Conservation (phyloP, 2,113 vertebrate species). For the Eidolon helvum region DNA sequence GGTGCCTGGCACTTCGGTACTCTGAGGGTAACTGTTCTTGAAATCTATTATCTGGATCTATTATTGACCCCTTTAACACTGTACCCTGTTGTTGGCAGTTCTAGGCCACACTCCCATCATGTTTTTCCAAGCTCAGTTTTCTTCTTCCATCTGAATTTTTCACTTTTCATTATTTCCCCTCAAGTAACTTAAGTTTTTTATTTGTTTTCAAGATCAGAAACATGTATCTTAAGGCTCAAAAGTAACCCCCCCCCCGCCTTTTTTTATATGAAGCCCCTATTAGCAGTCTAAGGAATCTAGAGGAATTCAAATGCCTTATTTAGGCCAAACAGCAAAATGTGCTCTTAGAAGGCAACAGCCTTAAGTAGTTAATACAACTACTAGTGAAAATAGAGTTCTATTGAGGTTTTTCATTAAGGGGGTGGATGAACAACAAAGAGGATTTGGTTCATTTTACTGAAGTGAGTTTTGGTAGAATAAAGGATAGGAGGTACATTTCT, state of each 20-base stretch:
- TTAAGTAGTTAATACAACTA: neutral
- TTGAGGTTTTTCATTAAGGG: neutral
- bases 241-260: neutral
- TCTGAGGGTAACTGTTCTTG: neutral
- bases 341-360: neutral
- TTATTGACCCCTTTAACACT: neutral
- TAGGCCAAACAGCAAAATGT: neutral
- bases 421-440: neutral
- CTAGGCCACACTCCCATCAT: neutral
- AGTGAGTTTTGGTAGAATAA: conserved; percentile 3
- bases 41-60: neutral
- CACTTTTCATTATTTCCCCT: neutral
- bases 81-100: neutral
- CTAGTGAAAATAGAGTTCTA: neutral
- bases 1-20: neutral
- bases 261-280: neutral
- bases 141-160: neutral
- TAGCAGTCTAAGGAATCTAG: neutral
- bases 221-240: conserved; percentile 34
- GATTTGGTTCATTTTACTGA: conserved; percentile 30
- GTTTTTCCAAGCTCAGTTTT: neutral
- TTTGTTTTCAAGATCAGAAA: conserved; percentile 13
- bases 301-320: conserved; percentile 27
- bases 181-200: neutral
- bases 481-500: neutral